Evolutionary conservation across 2,797 vertebrate species (phyloP).

Genomic region (Gephyroberyx darwinii): DNA sequence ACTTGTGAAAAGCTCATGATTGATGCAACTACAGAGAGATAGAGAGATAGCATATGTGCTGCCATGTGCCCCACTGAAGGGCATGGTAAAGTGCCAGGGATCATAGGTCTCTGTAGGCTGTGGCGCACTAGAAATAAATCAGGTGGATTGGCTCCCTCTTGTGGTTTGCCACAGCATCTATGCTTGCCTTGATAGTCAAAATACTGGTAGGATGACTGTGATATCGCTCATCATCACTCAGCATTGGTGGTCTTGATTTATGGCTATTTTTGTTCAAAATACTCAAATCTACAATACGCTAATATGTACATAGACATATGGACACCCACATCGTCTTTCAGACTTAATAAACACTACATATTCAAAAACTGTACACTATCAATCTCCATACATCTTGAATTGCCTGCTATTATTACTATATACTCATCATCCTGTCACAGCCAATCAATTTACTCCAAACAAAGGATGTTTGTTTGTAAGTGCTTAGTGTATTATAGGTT

Average conservation of each 20-base stretch:
- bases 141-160: slow-evolving; percentile 64
- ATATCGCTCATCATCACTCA: slow-evolving; percentile 30
- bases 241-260: slow-evolving; percentile 35
- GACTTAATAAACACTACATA: slow-evolving; percentile 46
- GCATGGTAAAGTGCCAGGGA: slow-evolving; percentile 69
- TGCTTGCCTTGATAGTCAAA: slow-evolving; percentile 64
- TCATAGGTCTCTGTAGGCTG: slow-evolving; percentile 46
- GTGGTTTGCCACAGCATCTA: slow-evolving; percentile 59
- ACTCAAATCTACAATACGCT: slow-evolving; percentile 49
- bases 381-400: slow-evolving; percentile 45
- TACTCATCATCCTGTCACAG: slow-evolving; percentile 42
- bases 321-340: slow-evolving; percentile 31
- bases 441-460: slow-evolving; percentile 20
- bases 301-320: slow-evolving; percentile 44
- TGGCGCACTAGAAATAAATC: slow-evolving; percentile 57
- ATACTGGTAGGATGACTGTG: slow-evolving; percentile 52
- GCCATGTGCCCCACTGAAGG: slow-evolving; percentile 59
- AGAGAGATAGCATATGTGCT: slow-evolving; percentile 66
- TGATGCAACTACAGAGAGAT: slow-evolving; percentile 44
- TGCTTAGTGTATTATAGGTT: slow-evolving; percentile 43
- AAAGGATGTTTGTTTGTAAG: slow-evolving; percentile 41
- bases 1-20: slow-evolving; percentile 46
- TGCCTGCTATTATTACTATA: slow-evolving; percentile 39
- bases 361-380: slow-evolving; percentile 34
- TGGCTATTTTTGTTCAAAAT: slow-evolving; percentile 27